phyloP scores from a whole-genome alignment of 2,888 invertebrate species.

The Drosophila recens region DNA sequence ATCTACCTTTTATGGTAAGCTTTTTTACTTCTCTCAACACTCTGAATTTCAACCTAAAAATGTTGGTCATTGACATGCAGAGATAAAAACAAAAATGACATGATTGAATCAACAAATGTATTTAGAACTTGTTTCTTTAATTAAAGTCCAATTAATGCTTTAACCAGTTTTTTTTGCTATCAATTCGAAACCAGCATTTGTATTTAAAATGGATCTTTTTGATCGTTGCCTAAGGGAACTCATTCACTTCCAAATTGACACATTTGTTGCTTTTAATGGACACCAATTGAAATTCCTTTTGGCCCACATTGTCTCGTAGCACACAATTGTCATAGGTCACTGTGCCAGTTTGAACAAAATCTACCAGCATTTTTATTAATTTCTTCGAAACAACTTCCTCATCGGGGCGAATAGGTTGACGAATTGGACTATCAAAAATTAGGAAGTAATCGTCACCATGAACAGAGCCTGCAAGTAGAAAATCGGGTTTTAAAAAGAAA shows the following conservation, averaged over 20 bases:
- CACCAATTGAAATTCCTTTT: conserved; percentile 50
- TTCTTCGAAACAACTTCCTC: conserved; percentile 62
- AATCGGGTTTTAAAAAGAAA: not conserved
- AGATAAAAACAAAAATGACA: not conserved
- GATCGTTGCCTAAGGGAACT: conserved; percentile 4
- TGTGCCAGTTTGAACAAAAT: conserved; percentile 55
- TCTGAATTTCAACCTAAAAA: too few relatives aligned
- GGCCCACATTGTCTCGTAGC: conserved; percentile 63
- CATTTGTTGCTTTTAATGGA: conserved; percentile 63
- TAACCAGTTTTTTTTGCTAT: not conserved
- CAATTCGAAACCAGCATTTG: not conserved
- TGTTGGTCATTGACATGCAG: not conserved
- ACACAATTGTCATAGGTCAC: conserved; percentile 66
- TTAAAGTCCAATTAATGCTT: not conserved
- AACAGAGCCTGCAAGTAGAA: conserved; percentile 61
- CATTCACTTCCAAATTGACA: conserved; percentile 24
- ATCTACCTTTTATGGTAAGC: too few relatives aligned
- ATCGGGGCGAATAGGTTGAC: conserved; percentile 36
- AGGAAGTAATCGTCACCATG: conserved; percentile 78
- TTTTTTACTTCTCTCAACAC: too few relatives aligned
- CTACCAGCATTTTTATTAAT: conserved; percentile 72
- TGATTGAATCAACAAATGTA: not conserved
- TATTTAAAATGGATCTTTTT: not conserved
- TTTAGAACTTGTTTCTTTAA: not conserved
- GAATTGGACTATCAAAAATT: conserved; percentile 52